Conservation (phyloP, 2,797 vertebrate genomes). For the Pyrocephalus nanus region DNA sequence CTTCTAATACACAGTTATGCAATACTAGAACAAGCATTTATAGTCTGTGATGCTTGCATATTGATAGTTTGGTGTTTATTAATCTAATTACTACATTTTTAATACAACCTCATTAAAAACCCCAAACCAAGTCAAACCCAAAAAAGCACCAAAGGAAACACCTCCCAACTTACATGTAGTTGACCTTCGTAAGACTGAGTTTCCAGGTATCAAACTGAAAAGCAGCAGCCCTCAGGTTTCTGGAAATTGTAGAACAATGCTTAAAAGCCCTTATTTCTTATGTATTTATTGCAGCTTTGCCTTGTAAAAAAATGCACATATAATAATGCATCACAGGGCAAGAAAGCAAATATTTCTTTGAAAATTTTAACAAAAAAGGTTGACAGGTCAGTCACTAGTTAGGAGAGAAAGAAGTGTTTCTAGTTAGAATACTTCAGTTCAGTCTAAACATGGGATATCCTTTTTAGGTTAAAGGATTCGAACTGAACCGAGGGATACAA, state of each 20-base stretch:
- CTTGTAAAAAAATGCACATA: neutral
- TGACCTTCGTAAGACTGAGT: neutral
- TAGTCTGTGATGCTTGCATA: neutral
- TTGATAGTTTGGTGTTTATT: neutral
- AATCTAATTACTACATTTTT: neutral
- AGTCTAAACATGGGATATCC: neutral
- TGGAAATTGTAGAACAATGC: neutral
- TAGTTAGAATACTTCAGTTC: neutral
- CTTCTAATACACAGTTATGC: neutral
- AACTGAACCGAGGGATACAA: neutral
- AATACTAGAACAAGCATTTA: rapidly evolving
- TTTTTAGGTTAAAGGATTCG: neutral
- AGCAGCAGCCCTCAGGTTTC: neutral
- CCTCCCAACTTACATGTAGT: neutral
- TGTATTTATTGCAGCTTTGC: neutral
- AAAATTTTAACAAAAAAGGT: neutral
- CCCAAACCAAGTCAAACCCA: neutral
- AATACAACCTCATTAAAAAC: neutral
- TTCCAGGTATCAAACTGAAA: neutral
- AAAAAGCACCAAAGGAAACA: neutral
- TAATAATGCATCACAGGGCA: neutral
- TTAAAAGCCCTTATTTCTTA: neutral
- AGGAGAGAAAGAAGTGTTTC: neutral
- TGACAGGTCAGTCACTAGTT: neutral
- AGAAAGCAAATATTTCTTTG: neutral